Base-by-base conservation (phyloP, 2,113 vertebrate species). In the Salminus brasiliensis region DNA sequence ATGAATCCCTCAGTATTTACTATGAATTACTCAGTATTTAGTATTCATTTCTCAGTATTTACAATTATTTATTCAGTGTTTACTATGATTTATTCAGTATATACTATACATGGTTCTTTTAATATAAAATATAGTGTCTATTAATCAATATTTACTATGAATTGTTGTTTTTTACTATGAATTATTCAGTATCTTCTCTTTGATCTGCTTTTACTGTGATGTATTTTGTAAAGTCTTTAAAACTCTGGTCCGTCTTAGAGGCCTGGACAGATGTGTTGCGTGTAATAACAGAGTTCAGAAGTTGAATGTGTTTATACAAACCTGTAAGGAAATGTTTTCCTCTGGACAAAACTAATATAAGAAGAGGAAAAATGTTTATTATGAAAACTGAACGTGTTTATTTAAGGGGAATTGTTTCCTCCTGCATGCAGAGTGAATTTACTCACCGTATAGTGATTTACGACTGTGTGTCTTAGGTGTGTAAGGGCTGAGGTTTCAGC, bases 301-400 rank as follows among this genome's bases (percentile, higher is more conserved):
- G 34, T 60, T 53, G 41, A 36, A 77, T 81, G 85, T 25, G 2
- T 12, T 74, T 5, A 53, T 2, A 11, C 23, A 53, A 1, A 57
- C 25, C 53, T 63, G 81, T 59, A 62, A 52, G 2, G 55, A 59
- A 59, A n/a, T n/a, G n/a, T n/a, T n/a, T n/a, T n/a, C n/a, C n/a
- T n/a, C n/a, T n/a, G n/a, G n/a, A n/a, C n/a, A n/a, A n/a, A n/a
- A 5, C 55, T 12, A 59, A 12, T 59, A 27, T 27, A 30, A 4
- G 11, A 15, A 1, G 27, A 60, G 5, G 5, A 60, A 30, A 30
- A 29, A 60, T 30, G 57, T 45, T 45, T 45, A 45, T 45, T 45
- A 45, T 45, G 43, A 45, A 45, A 45, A 45, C 12, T 2, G 27
- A 15, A 15, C 9, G 0, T 23, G 21, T 55, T 60, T 60, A 8